These are phyloP conservation scores for Drosophila teissieri DNA, from an alignment of 1,140 invertebrate species.

Conservation along the genomic window DNA sequence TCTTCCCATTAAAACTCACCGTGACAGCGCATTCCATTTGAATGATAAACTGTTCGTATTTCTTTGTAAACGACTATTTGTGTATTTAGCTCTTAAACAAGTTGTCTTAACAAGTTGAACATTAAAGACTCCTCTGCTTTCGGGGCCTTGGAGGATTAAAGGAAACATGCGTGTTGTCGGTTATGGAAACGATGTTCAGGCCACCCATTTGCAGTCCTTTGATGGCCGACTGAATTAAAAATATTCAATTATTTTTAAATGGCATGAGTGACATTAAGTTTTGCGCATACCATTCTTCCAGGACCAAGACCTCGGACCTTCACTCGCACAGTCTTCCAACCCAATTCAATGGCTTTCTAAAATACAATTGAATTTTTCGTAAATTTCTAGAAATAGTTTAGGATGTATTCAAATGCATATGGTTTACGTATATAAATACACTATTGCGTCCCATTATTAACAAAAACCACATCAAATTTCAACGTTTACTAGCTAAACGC, in stretches of 20 bases:
- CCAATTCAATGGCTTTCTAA: conserved; percentile 90
- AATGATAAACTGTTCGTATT: conserved; percentile 15
- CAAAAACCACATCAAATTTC: too few species aligned
- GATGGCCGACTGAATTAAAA: conserved; percentile 89
- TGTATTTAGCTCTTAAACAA: conserved; percentile 21
- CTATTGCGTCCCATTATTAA: too few species aligned
- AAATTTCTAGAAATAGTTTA: too few species aligned
- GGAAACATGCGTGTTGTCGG: conserved; percentile 93
- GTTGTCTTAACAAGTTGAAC: not conserved
- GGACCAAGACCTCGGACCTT: conserved; percentile 92
- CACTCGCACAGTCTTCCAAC: conserved; percentile 90
- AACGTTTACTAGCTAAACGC: too few species aligned
- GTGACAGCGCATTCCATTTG: conserved; percentile 1
- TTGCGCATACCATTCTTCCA: conserved; percentile 91
- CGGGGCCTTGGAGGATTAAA: conserved; percentile 90
- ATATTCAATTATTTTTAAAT: not conserved
- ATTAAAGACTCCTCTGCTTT: conserved; percentile 90
- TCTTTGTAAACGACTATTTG: not conserved
- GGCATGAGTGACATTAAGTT: not conserved
- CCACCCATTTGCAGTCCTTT: conserved; percentile 97
- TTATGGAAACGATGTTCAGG: conserved; percentile 94
- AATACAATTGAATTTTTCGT: not conserved
- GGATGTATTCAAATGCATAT: too few species aligned
- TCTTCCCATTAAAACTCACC: not conserved
- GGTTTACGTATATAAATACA: too few species aligned